Evolutionary conservation across 2,888 invertebrate species (phyloP), one percentile per base, ranked within the genome.

Genomic region (Mythimna loreyi): DNA sequence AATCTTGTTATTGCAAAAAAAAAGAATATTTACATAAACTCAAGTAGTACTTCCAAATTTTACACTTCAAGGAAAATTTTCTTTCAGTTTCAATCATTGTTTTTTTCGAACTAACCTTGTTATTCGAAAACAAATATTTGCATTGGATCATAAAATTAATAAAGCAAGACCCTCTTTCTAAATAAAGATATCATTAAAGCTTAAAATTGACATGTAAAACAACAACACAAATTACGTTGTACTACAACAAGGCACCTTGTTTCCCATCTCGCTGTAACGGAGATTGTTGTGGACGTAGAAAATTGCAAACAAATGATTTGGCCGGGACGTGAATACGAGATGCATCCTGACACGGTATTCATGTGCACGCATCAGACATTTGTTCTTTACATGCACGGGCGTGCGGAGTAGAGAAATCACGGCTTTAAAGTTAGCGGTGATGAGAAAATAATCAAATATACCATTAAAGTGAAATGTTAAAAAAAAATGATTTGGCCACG

Each of bases 251-350:
- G 69, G 59, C 19, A 70, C 68, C 47, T 73, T 50, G 61, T 65
- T 73, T 57, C 61, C 50, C 58, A 75, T 72, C 71, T 70, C 33
- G 53, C 55, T 50, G 67, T 72, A 68, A 72, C 67, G 13, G 25
- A 72, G 79, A 78, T 74, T 74, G 69, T 67, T 72, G 64, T 74
- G 73, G 72, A 78, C 67, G 69, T 75, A 70, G 61, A 74, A 82
- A 81, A 84, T 84, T 78, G 66, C 75, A 57, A 73, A 74, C 75
- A 75, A 78, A 78, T 62, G 69, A 70, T 81, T 70, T 75, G 73
- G 61, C 64, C 71, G 66, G 61, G 66, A 70, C 66, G 55, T 61
- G 69, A 70, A 81, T 74, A 50, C 58, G 53, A 60, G 67, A 81
- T 81, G 60, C 66, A 68, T 64, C 52, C 70, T 56, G 59, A 62